phyloP scores from a whole-genome alignment of 2,113 vertebrate species.

The Vulpes vulpes region DNA sequence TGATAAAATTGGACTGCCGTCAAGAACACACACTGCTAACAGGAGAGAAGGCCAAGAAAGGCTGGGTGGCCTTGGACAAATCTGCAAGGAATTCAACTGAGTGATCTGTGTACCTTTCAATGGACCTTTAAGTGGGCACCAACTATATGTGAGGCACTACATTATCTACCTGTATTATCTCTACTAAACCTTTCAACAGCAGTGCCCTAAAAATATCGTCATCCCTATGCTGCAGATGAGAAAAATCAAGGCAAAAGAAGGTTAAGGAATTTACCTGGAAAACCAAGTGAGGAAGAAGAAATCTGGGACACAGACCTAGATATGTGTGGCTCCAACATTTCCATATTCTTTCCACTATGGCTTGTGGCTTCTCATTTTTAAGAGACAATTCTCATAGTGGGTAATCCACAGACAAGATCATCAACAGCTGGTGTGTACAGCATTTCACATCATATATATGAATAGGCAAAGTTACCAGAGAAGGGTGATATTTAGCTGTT shows the following conservation, averaged over 20 bases:
- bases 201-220: not conserved
- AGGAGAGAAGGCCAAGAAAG: conserved; percentile 55
- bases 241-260: not conserved
- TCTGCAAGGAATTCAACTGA: not conserved
- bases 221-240: not conserved
- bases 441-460: not conserved
- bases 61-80: conserved; percentile 61
- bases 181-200: not conserved
- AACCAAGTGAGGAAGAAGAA: not conserved
- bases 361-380: conserved; percentile 1
- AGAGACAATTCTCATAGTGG: not conserved
- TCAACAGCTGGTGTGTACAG: not conserved
- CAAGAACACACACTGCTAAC: conserved; percentile 52
- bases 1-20: conserved; percentile 56
- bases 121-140: not conserved
- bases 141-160: not conserved
- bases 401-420: conserved; percentile 4
- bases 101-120: not conserved
- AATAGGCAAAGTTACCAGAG: not conserved
- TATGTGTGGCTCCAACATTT: not conserved
- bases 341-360: not conserved
- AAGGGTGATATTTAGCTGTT: conserved; percentile 22
- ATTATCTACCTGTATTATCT: not conserved
- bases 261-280: not conserved
- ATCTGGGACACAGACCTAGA: not conserved